Base-by-base conservation (phyloP, 1,140 invertebrate species). In the Drosophila novamexicana region DNA sequence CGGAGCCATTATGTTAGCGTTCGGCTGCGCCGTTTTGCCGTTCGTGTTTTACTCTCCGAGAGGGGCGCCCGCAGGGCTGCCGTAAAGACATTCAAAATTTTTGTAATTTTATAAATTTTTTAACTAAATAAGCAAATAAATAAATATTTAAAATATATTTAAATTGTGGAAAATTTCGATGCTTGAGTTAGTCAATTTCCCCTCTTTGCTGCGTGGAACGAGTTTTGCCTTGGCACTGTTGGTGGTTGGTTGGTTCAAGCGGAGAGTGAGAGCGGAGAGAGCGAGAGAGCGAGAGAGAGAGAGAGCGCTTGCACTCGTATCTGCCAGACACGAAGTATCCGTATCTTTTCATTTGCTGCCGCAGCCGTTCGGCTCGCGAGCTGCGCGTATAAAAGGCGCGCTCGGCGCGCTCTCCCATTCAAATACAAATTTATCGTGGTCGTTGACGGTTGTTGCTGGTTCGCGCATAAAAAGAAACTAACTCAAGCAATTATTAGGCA, bases 371-470 rank as follows among this genome's bases (percentile, higher is more conserved):
- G 70, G 56, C 42, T 16, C 16, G n/a, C 7, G 47, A 32, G 50
- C 50, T 37, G 34, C 34, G 37, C 36, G 65, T 74, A 74, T 74
- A 74, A 62, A 74, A 69, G 18, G 29, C 36, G n/a, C 52, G 6
- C 37, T 56, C 66, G 42, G 65, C 34, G 37, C 64, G 66, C 57
- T 74, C 66, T 74, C 56, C 16, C 64, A 54, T 45, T 62, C 71
- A 74, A 74, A 74, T 42, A 54, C 32, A 56, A 57, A 63, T 62
- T 69, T 79, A 40, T 76, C 78, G 78, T 74, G 73, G 72, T 71
- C 71, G 75, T 73, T 70, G 67, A 57, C 74, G 78, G 77, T 72
- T 74, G 71, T 69, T 63, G 65, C 65, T 50, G 56, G 50, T 65
- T 49, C 68, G 67, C 68, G 70, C 70, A 69, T 73, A 67, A 47